Evolutionary conservation across 2,797 vertebrate genomes (phyloP), one percentile per base, ranked within the genome.

Genomic region (Smutsia gigantea): DNA sequence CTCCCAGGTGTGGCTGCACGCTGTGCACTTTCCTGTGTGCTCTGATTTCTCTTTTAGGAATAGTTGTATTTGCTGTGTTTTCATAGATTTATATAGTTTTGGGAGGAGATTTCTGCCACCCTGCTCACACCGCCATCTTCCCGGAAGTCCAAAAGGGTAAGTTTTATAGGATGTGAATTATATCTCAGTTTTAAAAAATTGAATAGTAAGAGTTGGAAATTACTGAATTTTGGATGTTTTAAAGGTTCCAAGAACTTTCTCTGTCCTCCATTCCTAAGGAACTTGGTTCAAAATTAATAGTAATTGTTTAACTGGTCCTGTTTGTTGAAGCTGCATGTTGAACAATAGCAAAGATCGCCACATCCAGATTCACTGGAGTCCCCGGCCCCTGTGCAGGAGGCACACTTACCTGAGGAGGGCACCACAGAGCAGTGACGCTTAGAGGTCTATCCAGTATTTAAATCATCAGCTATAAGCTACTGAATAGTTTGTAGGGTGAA

Each of bases 371-470:
- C 0, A 0, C 37, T 96, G 49, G n/a, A 68, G 39, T 79, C 92
- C 68, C 19, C 19, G 5, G 34, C 42, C 34, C 25, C 42, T 25
- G 10, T 78, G 57, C 53, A 87, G 25, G 25, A 78, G 51, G 27
- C 0, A 89, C 31, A 0, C 93, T 92, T 95, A 39, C 78, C 51
- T 64, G 18, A 34, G 27, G 57, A 86, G 0, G 14, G 66, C 10
- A 3, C 37, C 55, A 18, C 13, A 63, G 77, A 42, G 71, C 63
- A 92, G 75, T 94, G 77, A 46, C 77, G 91, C 96, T 94, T 87
- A 39, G n/a, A 64, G 17, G 14, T 64, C 64, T 46, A 18, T 89
- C 89, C 10, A 37, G 69, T 53, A 3, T 64, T 92, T 96, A 29
- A 93, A 87, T 25, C 61, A 72, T 11, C 46, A 55, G 23, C 86